Evolutionary conservation across 1,140 invertebrate species (phyloP), one percentile per base, ranked within the genome.

Genomic region (Scaptomyza pallida): DNA sequence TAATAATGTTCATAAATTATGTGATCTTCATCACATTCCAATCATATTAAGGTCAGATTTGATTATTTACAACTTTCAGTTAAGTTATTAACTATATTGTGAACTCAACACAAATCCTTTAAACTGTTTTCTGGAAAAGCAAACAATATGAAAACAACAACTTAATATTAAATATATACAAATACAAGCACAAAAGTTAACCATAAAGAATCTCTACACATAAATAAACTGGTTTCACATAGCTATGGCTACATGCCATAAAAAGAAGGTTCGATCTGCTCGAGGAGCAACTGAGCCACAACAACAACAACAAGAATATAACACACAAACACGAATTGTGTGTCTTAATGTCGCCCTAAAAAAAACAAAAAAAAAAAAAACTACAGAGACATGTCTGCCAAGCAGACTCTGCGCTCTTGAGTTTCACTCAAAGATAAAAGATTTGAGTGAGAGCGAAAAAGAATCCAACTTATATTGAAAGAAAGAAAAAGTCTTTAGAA

Each of bases 401-500:
- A 62, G 9, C 48, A 44, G 33, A 37, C 3, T 47, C 19, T 19
- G 8, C 13, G 16, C 37, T 61, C 47, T 57, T 65, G 68, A 64
- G 68, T 72, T 59, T 9, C 19, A 41, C 63, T 72, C 70, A 67
- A 72, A 51, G 30, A 52, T 26, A 52, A 45, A 23, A 33, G 47
- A 72, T 35, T 79, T 70, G 44, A 78, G n/a, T n/a, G 75, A 62
- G 69, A 67, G 69, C 13, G 15, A 23, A n/a, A 62, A 72, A 65
- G 30, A 61, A 72, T 71, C 30, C 47, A 52, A 78, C 82, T 72
- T 56, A 69, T 54, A 51, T 88, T 64, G 52, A 82, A 88, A 82
- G 82, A 86, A 86, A 86, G 82, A 86, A 86, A 86, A 86, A 86
- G 82, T 86, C 82, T 86, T 86, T 75, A 81, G 72, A 86, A 81